Conservation (phyloP, 2,113 vertebrate species). For the Aix galericulata region DNA sequence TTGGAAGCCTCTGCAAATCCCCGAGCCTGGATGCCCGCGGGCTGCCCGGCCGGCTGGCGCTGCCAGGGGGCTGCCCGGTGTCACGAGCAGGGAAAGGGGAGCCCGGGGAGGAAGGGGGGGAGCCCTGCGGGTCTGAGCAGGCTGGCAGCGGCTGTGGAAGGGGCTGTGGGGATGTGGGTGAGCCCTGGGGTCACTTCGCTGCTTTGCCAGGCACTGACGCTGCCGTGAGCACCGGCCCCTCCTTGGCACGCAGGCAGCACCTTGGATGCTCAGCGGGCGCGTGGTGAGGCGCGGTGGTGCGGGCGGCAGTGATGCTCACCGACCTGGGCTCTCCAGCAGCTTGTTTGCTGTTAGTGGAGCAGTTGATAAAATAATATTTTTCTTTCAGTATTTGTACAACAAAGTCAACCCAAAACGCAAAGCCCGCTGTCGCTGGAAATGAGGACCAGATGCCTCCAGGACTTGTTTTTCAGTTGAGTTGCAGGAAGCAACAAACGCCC, state of each 20-base stretch:
- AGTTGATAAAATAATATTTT: background rate
- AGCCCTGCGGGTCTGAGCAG: background rate
- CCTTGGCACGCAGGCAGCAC: background rate
- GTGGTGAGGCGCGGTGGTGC: fast-evolving
- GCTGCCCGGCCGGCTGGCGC: too few relatives aligned
- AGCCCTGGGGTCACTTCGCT: background rate
- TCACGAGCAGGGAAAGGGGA: too few relatives aligned
- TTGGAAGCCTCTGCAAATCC: background rate
- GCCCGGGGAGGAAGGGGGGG: too few relatives aligned
- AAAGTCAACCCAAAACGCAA: background rate
- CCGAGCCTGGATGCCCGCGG: background rate
- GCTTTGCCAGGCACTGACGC: fast-evolving
- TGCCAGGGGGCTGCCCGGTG: background rate
- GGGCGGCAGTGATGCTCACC: fast-evolving
- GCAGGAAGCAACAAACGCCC: background rate
- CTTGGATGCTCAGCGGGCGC: fast-evolving
- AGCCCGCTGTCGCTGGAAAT: background rate
- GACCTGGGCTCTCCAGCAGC: background rate
- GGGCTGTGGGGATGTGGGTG: background rate
- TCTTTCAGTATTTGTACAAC: background rate
- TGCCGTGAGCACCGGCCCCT: background rate
- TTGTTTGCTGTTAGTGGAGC: fast-evolving
- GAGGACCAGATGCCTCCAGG: background rate
- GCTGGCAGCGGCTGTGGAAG: background rate
- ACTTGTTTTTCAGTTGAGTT: background rate